Evolutionary conservation across 2,113 vertebrate genomes (phyloP).

Genomic region (Chlorodrepanis virens): DNA sequence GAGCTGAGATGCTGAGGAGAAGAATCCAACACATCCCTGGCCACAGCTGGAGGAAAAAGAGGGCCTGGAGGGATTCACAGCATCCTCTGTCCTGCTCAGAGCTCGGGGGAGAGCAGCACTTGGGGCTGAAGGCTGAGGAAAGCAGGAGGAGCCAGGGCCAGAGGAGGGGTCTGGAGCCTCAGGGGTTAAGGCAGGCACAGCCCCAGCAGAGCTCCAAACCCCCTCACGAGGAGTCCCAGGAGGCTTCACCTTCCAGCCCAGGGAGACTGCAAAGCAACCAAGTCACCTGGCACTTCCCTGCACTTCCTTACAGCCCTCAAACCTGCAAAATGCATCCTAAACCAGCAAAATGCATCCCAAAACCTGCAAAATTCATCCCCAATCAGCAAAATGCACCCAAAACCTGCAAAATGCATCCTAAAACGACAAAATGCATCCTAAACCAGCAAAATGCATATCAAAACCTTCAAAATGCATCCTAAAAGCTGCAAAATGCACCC

Average conservation of each 20-base stretch:
- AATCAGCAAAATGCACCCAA: not conserved
- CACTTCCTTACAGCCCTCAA: not conserved
- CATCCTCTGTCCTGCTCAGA: not conserved
- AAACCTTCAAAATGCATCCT: not conserved
- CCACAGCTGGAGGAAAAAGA: not conserved
- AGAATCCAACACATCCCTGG: not conserved
- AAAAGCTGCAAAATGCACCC: not conserved
- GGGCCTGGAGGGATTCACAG: not conserved
- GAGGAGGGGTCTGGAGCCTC: not conserved
- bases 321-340: too few species aligned
- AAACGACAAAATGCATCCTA: not conserved
- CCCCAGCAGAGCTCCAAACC: not conserved
- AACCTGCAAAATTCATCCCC: not conserved
- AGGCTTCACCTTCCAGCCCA: not conserved
- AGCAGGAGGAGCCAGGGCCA: not conserved
- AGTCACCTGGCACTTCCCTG: too few species aligned
- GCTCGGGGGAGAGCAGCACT: not conserved
- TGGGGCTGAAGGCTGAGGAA: not conserved
- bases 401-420: rapidly evolving
- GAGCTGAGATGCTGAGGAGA: not conserved
- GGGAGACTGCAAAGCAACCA: too few species aligned
- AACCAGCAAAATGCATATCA: not conserved
- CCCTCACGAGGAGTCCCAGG: not conserved
- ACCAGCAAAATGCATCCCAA: rapidly evolving
- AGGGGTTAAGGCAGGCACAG: not conserved